Evolutionary conservation across 64 coral and sea anemone genomes (phyloP).

Genomic region (Pocillopora damicornis): DNA sequence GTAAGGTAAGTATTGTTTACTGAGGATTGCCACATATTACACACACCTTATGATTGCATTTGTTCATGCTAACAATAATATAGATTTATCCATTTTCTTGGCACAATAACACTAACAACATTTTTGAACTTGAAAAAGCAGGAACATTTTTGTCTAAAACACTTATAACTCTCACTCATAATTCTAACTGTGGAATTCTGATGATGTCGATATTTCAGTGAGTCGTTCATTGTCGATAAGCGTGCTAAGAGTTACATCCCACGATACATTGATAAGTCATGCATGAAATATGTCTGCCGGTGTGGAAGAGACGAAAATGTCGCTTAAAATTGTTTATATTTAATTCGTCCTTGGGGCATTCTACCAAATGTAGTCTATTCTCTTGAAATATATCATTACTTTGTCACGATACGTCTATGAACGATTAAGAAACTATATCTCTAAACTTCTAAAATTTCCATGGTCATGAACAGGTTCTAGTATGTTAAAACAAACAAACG

Average conservation of each 20-base stretch:
- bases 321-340: neutral
- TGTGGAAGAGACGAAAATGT: neutral
- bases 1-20: no score
- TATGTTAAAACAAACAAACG: neutral
- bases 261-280: neutral
- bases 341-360: neutral
- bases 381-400: neutral
- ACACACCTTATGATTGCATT: no score
- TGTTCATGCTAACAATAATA: no score
- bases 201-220: neutral
- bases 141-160: no score
- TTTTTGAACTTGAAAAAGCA: no score
- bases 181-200: no score
- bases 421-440: neutral
- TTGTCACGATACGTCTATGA: neutral
- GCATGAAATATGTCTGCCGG: conserved; percentile 10
- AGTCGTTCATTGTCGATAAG: neutral
- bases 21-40: no score
- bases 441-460: neutral
- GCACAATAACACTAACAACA: no score
- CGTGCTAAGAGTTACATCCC: neutral
- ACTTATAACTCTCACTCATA: no score
- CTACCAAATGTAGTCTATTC: neutral
- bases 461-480: neutral
- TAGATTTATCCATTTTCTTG: no score